Percentiles rank a stretch among this genome's conserved stretches.
These are phyloP conservation scores for Lamprologus sp. DNA, from an alignment of 2,113 vertebrate genomes.

Conservation along the genomic window DNA sequence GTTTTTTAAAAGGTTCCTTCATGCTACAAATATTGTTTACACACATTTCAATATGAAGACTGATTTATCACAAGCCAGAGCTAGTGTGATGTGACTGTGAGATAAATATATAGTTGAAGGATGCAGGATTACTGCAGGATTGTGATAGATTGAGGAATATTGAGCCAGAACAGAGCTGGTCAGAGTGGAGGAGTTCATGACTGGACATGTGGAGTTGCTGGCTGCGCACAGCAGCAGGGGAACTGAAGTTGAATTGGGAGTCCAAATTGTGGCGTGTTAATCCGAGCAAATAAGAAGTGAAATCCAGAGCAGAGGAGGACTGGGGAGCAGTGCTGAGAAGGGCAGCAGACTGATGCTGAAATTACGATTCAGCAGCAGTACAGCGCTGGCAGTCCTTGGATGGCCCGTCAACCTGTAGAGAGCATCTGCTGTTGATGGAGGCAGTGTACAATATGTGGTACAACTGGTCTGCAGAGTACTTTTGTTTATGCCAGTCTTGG, in stretches of 20 bases:
- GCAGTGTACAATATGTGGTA: background rate
- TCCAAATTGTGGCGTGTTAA: background rate
- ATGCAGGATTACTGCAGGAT: background rate
- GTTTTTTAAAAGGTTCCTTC: too few relatives aligned
- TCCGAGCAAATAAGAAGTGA: background rate
- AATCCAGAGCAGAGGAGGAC: background rate
- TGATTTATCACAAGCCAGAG: background rate
- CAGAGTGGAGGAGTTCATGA: background rate
- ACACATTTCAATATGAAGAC: background rate
- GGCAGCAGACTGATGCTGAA: background rate
- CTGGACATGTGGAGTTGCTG: background rate
- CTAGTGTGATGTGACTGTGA: background rate
- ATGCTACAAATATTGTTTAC: background rate
- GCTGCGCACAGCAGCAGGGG: background rate
- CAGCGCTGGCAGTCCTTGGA: background rate
- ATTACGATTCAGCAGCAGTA: background rate
- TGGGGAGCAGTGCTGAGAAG: background rate
- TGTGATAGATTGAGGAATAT: background rate
- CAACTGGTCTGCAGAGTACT: background rate
- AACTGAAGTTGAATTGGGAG: background rate
- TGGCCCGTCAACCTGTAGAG: background rate
- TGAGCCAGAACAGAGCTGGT: background rate
- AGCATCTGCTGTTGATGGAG: background rate
- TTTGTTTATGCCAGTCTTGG: background rate
- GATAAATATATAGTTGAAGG: background rate